Evolutionary conservation across 2,888 invertebrate species (phyloP).

Genomic region (Apamea sordens): DNA sequence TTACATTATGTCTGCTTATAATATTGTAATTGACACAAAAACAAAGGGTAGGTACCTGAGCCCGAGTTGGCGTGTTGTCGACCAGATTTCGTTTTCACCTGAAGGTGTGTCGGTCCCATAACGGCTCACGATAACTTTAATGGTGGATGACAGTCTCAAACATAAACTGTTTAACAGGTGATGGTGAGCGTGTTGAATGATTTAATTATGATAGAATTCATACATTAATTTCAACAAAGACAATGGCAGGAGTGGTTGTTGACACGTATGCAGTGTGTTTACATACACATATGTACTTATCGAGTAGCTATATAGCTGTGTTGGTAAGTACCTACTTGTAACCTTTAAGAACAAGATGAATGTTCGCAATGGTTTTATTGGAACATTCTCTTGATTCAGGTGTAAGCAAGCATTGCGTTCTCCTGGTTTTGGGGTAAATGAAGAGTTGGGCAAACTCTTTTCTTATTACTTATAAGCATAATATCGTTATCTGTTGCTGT

Average conservation of each 20-base stretch:
- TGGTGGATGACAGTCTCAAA: background rate
- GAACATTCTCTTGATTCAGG: constrained; percentile 16
- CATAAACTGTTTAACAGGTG: constrained; percentile 18
- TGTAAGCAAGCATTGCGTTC: background rate
- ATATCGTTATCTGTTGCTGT: constrained; percentile 21
- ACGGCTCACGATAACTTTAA: background rate
- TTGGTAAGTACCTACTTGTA: constrained; percentile 36
- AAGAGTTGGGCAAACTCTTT: constrained; percentile 25
- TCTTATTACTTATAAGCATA: background rate
- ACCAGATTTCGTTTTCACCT: constrained; percentile 29
- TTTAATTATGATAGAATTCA: constrained; percentile 46
- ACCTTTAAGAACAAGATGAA: constrained; percentile 46
- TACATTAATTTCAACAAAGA: constrained; percentile 48
- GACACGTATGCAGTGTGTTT: constrained; percentile 38
- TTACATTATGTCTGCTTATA: constrained; percentile 51
- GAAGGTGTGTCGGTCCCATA: constrained; percentile 44
- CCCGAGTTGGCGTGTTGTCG: constrained; percentile 11
- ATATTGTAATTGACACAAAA: constrained; percentile 42
- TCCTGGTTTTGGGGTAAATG: constrained; percentile 1
- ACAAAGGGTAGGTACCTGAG: constrained; percentile 19
- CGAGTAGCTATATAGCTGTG: constrained; percentile 10
- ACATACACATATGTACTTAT: constrained; percentile 19
- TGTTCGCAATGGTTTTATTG: constrained; percentile 15
- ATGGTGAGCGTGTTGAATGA: constrained; percentile 21
- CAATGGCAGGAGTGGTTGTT: constrained; percentile 37